These are phyloP conservation scores for Idaea dimidiata DNA, from an alignment of 2,888 invertebrate species.

Conservation along the genomic window DNA sequence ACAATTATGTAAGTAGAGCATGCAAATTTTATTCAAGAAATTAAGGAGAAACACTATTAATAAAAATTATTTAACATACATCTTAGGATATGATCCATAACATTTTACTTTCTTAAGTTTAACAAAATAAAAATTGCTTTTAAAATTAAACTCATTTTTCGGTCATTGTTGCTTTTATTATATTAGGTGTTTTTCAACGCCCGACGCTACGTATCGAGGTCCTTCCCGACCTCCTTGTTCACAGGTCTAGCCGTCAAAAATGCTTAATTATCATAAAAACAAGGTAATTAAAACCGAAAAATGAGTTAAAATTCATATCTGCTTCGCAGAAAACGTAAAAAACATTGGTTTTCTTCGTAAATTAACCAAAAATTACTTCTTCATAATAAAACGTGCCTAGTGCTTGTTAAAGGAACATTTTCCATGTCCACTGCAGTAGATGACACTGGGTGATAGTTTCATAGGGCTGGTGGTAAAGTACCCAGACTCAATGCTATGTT, in stretches of 20 bases:
- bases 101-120: slow-evolving; percentile 2
- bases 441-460: slow-evolving; percentile 28
- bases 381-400: slow-evolving; percentile 32
- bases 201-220: too few relatives aligned
- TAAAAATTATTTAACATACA: not conserved
- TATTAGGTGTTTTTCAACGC: too few relatives aligned
- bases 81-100: not conserved
- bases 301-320: too few relatives aligned
- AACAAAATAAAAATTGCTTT: too few relatives aligned
- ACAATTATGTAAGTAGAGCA: slow-evolving; percentile 4
- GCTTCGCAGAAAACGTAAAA: not conserved
- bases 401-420: slow-evolving; percentile 48
- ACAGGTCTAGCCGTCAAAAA: too few relatives aligned
- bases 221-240: too few relatives aligned
- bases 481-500: slow-evolving; percentile 52
- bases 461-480: slow-evolving; percentile 45
- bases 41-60: not conserved
- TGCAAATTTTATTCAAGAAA: slow-evolving; percentile 9
- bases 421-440: slow-evolving; percentile 51
- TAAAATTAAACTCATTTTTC: too few relatives aligned
- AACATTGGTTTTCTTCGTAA: slow-evolving; percentile 11
- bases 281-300: too few relatives aligned
- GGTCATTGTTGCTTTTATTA: too few relatives aligned
- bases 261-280: too few relatives aligned
- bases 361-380: slow-evolving; percentile 30